Base-by-base conservation (phyloP, 2,113 vertebrate genomes). In the Phoxinus phoxinus region DNA sequence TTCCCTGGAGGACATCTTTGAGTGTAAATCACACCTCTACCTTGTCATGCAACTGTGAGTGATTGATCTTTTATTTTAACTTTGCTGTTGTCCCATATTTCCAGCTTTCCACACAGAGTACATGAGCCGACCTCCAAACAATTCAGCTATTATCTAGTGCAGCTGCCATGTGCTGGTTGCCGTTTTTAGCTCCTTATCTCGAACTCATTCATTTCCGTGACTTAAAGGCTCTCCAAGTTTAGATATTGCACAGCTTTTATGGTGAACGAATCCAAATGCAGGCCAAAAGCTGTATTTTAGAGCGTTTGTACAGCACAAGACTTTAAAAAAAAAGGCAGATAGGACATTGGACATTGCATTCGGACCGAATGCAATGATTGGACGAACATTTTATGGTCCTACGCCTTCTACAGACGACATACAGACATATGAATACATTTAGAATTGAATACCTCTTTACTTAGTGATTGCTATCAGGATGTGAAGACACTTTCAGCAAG, bases 41-140 rank as follows among this genome's bases (percentile, higher is more conserved):
- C 97, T 99, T 93, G 94, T 99, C 95, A 99, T 99, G 98, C 97
- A 99, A 94, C 96, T 99, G 98, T 99, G 91, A 99, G 98, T 96
- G 90, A 89, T 89, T 19, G 13, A 56, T 87, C n/a, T 71, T 11
- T 17, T 9, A 27, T 21, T 65, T 10, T 3, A 17, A 25, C n/a
- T 78, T 53, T 58, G 15, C 46, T 35, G 8, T 27, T 30, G 19
- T 19, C 13, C 30, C 69, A 32, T 41, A 32, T 71, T 63, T 88
- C 63, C 53, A 0, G 78, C 17, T 67, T 35, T 46, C 6, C 9
- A 21, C 8, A 65, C 32, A 56, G 46, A 12, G 65, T 7, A 69
- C 8, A 56, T 9, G 15, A 44, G 69, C 32, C 35, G 48, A 61
- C 27, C 69, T 85, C 48, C 56, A 51, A 82, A 87, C 59, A 59